Evolutionary conservation across 2,113 vertebrate genomes (phyloP), one percentile per base, ranked within the genome.

Genomic region (Nothoprocta perdicaria): DNA sequence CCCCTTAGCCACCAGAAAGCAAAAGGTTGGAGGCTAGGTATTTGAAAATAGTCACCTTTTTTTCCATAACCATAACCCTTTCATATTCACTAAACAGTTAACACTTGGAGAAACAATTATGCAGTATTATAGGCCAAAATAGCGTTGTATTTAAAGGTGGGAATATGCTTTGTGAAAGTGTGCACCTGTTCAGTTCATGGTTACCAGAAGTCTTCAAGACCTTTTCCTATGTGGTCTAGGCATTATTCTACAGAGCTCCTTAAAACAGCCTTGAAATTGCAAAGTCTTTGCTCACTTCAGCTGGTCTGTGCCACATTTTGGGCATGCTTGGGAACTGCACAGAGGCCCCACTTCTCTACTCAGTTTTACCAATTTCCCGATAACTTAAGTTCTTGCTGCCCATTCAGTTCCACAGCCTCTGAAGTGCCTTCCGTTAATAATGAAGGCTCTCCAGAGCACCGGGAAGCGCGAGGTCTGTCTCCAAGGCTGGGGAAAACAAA

Each of bases 381-480:
- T 35, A 62, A 46, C 26, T 57, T 38, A 16, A 26, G 80, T 52
- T 55, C 18, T 84, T 73, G 43, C 65, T n/a, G 43, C 9, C 11
- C 29, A 13, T 52, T 57, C 41, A 15, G 4, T 45, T 71, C 69
- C 23, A 15, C 12, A 66, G 9, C 35, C 33, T 53, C 77, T 21
- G 33, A 41, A 55, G 58, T 12, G 40, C 14, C 45, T 24, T 14
- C 35, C 24, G 6, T 35, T 46, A 71, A 80, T 48, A 78, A 58
- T 2, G 3, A 62, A 69, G 10, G 22, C 17, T 12, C 7, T 45
- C 71, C 35, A 0, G 1, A 67, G n/a, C 67, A 41, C 0, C 1
- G 15, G 7, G 19, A 80, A 61, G 9, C 1, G 2, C 12, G 15
- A 52, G 48, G 19, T 35, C 21, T 24, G 1, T 22, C 72, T 65